Evolutionary conservation across 2,888 invertebrate species (phyloP), one percentile per base, ranked within the genome.

Genomic region (Drosophila neotestacea): DNA sequence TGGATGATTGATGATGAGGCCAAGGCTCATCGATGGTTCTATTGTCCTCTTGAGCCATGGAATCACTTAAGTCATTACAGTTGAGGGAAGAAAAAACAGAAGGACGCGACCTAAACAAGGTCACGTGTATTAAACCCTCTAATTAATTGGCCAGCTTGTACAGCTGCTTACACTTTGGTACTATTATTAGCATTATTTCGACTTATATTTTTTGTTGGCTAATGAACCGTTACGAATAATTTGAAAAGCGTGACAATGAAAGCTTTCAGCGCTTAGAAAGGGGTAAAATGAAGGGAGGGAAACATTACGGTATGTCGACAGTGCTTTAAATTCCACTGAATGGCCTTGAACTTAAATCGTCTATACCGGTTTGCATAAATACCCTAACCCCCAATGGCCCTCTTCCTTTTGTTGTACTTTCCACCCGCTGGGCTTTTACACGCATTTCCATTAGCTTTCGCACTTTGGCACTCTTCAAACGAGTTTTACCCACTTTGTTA

Each of bases 331-430:
- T 59, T 80, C 41, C 60, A 51, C 28, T 36, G 13, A 28, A 52
- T 70, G 90, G 44, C 87, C 87, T 90, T 87, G 86, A 90, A 87
- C 87, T 80, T 86, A 63, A 47, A 34, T 10, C 55, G 48, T 69
- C 48, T 55, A 52, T 61, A 46, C 13, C 32, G 42, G 42, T 63
- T 59, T 50, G 51, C 75, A 78, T 65, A 67, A 69, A 47, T 47
- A 41, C n/a, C 51, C 44, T 38, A 16, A n/a, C 30, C 16, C 34
- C 32, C 6, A 27, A 32, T 13, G 13, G 4, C 5, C 16, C 6
- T 36, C 16, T 5, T 13, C 10, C 9, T 16, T 28, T 30, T 13
- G 61, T 34, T 52, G n/a, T 6, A 6, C 27, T 65, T 62, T 66
- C 54, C 52, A 61, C 27, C 47, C 51, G 46, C 38, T 38, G 27